Percentiles rank a stretch among this genome's conserved stretches.
Evolutionary conservation across 2,888 invertebrate genomes (phyloP).

Genomic region (Lithophane semibrunnea): DNA sequence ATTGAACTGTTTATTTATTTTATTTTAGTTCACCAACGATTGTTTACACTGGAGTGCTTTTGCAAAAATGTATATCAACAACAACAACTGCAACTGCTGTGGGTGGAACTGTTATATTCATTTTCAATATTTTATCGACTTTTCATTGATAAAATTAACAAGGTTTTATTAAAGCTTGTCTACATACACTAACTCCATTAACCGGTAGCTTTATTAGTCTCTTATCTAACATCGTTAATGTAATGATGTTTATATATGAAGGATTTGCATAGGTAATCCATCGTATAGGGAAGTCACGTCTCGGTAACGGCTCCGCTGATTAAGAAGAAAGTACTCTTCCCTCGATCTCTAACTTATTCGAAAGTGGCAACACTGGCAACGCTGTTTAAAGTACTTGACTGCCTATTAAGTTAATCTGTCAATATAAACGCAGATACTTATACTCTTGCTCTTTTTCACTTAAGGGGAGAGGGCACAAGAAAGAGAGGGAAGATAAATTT

Average conservation of each 20-base stretch:
- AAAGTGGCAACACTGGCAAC: conserved; percentile 46
- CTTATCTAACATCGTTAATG: conserved; percentile 8
- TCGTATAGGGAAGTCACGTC: conserved; percentile 45
- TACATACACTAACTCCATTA: neutral
- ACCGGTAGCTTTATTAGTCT: neutral
- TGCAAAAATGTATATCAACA: too few relatives aligned
- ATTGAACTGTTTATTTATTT: neutral
- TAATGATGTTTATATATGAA: conserved; percentile 23
- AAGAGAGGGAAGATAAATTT: conserved; percentile 1
- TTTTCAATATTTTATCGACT: neutral
- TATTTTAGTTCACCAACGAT: too few relatives aligned
- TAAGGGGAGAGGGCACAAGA: neutral
- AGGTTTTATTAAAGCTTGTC: neutral
- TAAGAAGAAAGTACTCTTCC: conserved; percentile 56
- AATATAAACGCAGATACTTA: conserved; percentile 33
- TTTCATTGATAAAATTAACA: neutral
- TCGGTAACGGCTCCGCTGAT: conserved; percentile 23
- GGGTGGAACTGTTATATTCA: too few relatives aligned
- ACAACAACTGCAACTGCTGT: too few relatives aligned
- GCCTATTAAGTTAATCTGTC: conserved; percentile 49
- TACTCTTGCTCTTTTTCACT: conserved; percentile 17
- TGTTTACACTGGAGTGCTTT: too few relatives aligned
- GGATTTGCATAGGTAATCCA: conserved; percentile 49
- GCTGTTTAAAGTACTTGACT: conserved; percentile 51
- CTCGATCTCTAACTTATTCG: conserved; percentile 55